Evolutionary conservation across 2,888 invertebrate genomes (phyloP).

Genomic region (Drosophila lacicola): DNA sequence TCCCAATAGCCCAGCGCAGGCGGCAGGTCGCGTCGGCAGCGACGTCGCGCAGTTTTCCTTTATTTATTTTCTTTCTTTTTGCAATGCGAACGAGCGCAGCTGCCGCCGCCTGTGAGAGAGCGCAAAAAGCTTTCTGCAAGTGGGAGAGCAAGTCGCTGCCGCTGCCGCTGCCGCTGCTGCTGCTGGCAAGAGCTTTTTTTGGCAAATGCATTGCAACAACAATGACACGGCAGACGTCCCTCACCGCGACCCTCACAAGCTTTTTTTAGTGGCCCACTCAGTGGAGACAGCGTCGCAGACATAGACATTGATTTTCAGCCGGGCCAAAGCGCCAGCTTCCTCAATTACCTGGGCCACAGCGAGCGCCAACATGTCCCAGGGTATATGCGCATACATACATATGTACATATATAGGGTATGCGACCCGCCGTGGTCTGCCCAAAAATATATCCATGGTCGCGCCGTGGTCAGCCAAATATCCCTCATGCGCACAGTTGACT

Average conservation of each 20-base stretch:
- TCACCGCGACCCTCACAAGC: constrained; percentile 80
- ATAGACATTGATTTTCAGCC: constrained; percentile 70
- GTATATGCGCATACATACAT: neutral
- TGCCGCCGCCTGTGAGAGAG: constrained; percentile 17
- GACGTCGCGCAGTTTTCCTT: constrained; percentile 55
- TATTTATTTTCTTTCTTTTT: constrained; percentile 23
- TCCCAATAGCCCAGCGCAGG: constrained; percentile 61
- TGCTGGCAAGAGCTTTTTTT: constrained; percentile 27
- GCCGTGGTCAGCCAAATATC: constrained; percentile 7
- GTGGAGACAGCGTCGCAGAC: constrained; percentile 55
- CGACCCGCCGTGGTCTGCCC: neutral
- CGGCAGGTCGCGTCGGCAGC: constrained; percentile 64
- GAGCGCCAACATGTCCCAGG: constrained; percentile 3
- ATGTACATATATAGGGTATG: constrained; percentile 4
- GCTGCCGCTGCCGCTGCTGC: constrained; percentile 3
- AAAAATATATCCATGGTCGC: constrained; percentile 42
- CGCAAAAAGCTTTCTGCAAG: constrained; percentile 18
- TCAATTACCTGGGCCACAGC: constrained; percentile 13
- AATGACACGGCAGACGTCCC: constrained; percentile 55
- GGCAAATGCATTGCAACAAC: constrained; percentile 39
- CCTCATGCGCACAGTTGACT: neutral
- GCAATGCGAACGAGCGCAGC: constrained; percentile 1
- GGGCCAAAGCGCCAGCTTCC: constrained; percentile 7
- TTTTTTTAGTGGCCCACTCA: constrained; percentile 19
- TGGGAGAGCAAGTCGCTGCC: constrained; percentile 15